These are phyloP conservation scores for Polietes domitor DNA, from an alignment of 2,888 invertebrate species.

Conservation along the genomic window DNA sequence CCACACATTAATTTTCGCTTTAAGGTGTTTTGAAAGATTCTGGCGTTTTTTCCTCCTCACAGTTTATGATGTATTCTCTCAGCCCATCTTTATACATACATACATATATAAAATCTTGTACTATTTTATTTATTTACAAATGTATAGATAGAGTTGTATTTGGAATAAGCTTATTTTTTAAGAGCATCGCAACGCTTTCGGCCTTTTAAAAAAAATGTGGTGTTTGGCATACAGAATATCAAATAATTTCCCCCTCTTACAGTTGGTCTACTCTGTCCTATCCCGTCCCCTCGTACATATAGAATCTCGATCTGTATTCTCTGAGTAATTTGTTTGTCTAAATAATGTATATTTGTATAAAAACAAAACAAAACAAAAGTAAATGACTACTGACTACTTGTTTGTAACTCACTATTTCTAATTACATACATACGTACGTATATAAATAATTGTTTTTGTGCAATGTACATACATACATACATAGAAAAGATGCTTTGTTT, in stretches of 20 bases:
- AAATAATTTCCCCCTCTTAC: conserved; percentile 28
- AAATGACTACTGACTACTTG: neutral
- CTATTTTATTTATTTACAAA: conserved; percentile 34
- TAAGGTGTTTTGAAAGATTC: conserved; percentile 61
- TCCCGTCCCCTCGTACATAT: conserved; percentile 9
- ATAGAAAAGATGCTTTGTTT: neutral
- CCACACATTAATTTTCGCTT: conserved; percentile 57
- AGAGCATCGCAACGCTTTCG: conserved; percentile 36
- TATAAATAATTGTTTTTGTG: neutral
- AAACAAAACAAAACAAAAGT: neutral
- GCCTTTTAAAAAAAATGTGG: conserved; percentile 32
- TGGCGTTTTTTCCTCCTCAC: conserved; percentile 54
- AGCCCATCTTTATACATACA: neutral
- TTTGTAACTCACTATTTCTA: conserved; percentile 10
- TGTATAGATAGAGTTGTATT: conserved; percentile 37
- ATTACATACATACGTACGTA: neutral
- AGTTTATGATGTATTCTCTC: conserved; percentile 28
- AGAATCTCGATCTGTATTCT: conserved; percentile 11
- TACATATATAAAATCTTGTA: neutral
- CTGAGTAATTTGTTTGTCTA: conserved; percentile 22
- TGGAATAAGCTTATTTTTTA: conserved; percentile 34
- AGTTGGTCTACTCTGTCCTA: neutral
- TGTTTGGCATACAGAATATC: conserved; percentile 65
- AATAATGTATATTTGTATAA: neutral
- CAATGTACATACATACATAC: conserved; percentile 37